phyloP scores from a whole-genome alignment of 2,113 vertebrate species.

The Leucosticte australis region DNA sequence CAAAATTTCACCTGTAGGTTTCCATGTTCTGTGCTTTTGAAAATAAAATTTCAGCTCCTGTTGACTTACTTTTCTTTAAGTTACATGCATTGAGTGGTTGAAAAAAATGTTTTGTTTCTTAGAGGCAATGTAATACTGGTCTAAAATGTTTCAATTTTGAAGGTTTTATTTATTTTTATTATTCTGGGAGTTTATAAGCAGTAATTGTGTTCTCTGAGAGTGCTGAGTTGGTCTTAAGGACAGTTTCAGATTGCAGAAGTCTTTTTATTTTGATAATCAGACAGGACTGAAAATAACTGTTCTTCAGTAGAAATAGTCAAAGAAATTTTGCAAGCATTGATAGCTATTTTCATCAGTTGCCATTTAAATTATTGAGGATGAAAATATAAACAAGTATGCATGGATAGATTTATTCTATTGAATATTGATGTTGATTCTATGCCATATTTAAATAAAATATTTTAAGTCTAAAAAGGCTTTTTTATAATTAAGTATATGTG shows the following conservation, averaged over 20 bases:
- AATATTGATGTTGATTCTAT: background rate
- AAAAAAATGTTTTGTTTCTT: background rate
- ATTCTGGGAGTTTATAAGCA: background rate
- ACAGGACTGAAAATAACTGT: background rate
- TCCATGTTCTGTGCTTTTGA: background rate
- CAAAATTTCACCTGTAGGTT: background rate
- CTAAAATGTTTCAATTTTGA: background rate
- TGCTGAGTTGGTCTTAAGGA: background rate
- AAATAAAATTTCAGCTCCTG: background rate
- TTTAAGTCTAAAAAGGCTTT: background rate
- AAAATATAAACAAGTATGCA: background rate
- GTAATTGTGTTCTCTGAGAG: background rate
- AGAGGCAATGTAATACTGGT: background rate
- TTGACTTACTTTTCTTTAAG: background rate
- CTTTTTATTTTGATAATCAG: background rate
- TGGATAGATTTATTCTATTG: background rate
- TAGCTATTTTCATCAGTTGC: background rate
- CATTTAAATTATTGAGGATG: background rate
- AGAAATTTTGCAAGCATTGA: background rate
- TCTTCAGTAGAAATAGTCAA: background rate
- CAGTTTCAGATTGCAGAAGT: background rate
- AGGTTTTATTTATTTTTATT: background rate
- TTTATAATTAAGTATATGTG: background rate
- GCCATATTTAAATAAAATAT: background rate
- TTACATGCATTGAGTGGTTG: background rate